Base-by-base conservation (phyloP, 2,888 invertebrate genomes). In the Sericinus montela region DNA sequence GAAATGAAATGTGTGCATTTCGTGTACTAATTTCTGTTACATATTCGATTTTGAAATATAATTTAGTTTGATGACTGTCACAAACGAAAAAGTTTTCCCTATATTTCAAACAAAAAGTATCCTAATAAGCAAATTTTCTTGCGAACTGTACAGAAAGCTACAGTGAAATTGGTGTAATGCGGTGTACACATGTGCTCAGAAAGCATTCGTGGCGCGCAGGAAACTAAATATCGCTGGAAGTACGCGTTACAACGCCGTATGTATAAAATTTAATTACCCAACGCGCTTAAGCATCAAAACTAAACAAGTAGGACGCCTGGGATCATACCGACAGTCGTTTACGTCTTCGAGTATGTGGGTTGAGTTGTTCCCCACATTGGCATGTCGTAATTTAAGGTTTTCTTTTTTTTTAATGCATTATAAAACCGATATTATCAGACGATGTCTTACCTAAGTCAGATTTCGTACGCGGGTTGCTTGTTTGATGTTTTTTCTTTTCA, bases 251-350 rank as follows among this genome's bases (percentile, higher is more conserved):
- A 49, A 37, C 32, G 47, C 32, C 43, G 36, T 55, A 54, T 53
- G 55, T 54, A 57, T 59, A 56, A 54, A 58, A 56, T 58, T 61
- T 61, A 61, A 59, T 60, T 59, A 38, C 49, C 41, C 40, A 14
- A 6, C n/a, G 32, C 16, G 45, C 6, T 36, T 44, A 28, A 36
- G 48, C 43, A 34, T 49, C 48, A 28, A 34, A 39, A 28, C 34
- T 39, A 34, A 49, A 34, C 48, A 48, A 38, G 38, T 39, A 25
- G 34, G 38, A 23, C 42, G 30, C 15, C 15, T 14, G 35, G 38
- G 32, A 25, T 39, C 37, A 9, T 37, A 13, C 11, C 14, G 11
- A n/a, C 19, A 10, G 19, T 38, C 45, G 13, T 14, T 19, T 23
- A 19, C 30, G 11, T 23, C 25, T 25, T 37, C 29, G 13, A 15